phyloP scores from a whole-genome alignment of 2,797 vertebrate species.

The Oreochromis mossambicus region DNA sequence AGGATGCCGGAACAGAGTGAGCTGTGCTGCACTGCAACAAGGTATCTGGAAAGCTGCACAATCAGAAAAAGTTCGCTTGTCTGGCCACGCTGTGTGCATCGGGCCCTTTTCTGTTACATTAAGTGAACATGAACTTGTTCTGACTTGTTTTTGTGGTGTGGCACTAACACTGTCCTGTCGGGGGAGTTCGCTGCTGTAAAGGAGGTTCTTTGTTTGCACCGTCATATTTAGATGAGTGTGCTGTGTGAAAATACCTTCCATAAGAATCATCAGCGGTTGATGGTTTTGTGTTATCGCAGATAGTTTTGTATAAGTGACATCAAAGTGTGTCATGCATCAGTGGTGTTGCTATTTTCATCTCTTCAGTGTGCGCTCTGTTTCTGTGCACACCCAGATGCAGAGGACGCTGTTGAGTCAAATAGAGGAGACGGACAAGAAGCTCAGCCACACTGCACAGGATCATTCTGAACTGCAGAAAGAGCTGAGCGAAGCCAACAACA shows the following conservation, averaged over 20 bases:
- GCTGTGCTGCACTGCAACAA: neutral
- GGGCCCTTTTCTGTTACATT: neutral
- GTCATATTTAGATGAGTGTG: neutral
- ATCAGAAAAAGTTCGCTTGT: rapidly evolving
- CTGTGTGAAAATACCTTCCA: neutral
- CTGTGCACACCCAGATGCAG: constrained; percentile 44
- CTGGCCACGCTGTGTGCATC: neutral
- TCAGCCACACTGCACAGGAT: constrained; percentile 29
- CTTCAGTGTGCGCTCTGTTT: neutral
- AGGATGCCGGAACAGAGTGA: neutral
- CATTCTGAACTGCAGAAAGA: constrained; percentile 63
- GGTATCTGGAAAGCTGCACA: neutral
- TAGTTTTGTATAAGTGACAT: neutral
- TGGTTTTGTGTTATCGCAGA: neutral
- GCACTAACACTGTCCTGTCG: neutral
- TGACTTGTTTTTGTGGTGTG: neutral
- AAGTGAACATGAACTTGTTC: neutral
- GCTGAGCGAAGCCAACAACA: constrained; percentile 67
- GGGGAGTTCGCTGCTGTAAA: neutral
- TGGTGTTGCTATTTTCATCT: neutral
- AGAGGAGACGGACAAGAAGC: constrained; percentile 59
- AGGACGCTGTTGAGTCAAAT: constrained; percentile 50
- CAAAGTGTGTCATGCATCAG: neutral
- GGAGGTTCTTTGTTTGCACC: neutral
- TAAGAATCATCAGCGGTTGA: neutral